Percentiles rank a stretch among this genome's conserved stretches.
phyloP scores from a whole-genome alignment of 2,888 invertebrate species.

The Lamproptera curius region DNA sequence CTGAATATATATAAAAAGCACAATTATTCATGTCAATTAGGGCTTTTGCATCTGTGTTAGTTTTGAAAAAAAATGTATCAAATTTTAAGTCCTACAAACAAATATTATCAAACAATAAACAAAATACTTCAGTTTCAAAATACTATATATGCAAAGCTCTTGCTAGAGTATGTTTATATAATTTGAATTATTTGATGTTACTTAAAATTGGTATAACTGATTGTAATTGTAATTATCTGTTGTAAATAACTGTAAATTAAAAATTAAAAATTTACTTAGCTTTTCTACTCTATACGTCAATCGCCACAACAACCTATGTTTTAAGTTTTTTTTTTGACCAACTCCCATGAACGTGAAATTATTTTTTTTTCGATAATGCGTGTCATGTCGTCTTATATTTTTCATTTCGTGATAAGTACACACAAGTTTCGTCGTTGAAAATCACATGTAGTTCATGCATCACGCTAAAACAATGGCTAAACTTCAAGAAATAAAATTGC shows the following conservation, averaged over 20 bases:
- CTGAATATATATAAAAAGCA: background rate
- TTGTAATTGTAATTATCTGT: constrained; percentile 1
- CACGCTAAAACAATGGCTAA: too few relatives aligned
- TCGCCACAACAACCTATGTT: too few relatives aligned
- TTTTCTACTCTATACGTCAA: too few relatives aligned
- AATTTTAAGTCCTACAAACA: background rate
- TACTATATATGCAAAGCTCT: background rate
- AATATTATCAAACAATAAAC: background rate
- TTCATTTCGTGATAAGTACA: too few relatives aligned
- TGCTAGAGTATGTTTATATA: background rate
- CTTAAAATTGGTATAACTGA: background rate
- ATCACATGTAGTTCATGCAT: too few relatives aligned
- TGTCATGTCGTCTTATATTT: too few relatives aligned
- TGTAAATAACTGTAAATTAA: constrained; percentile 17
- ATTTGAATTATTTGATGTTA: background rate
- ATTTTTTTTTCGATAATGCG: too few relatives aligned
- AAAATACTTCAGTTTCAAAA: background rate
- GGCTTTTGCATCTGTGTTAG: background rate
- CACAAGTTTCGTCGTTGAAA: too few relatives aligned
- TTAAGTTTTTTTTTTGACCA: too few relatives aligned
- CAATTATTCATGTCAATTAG: constrained; percentile 8
- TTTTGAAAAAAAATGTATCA: background rate
- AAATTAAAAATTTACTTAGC: constrained; percentile 12
- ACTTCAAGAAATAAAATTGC: too few relatives aligned
- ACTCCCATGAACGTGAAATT: too few relatives aligned